Evolutionary conservation across 1,140 invertebrate genomes (phyloP).

Genomic region (Zaprionus gabonicus): DNA sequence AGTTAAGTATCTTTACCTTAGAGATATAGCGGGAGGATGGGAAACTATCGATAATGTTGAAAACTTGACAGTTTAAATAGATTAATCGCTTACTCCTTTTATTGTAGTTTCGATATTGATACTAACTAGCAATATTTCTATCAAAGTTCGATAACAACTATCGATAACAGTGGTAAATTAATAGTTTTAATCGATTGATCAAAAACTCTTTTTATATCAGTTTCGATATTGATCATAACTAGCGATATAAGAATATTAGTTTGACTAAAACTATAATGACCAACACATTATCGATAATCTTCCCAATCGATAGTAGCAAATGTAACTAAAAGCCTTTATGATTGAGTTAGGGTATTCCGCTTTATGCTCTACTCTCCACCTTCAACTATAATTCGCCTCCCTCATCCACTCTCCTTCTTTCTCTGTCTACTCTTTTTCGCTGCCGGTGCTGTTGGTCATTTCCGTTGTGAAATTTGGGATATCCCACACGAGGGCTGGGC

Average conservation of each 20-base stretch:
- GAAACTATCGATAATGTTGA: neutral
- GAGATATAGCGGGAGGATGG: neutral
- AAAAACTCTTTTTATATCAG: no score
- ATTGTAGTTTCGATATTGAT: no score
- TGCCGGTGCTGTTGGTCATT: conserved; percentile 37
- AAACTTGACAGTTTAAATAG: neutral
- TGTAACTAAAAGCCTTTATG: neutral
- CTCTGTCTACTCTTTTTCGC: neutral
- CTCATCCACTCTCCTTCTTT: neutral
- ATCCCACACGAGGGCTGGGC: conserved; percentile 33
- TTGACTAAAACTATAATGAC: no score
- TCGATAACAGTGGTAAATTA: neutral
- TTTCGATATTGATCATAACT: no score
- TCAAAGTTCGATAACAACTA: neutral
- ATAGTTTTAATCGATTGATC: neutral
- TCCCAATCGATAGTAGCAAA: neutral
- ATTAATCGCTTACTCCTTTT: neutral
- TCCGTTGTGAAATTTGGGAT: conserved; percentile 65
- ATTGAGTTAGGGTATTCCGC: neutral
- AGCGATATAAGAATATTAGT: no score
- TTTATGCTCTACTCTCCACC: neutral
- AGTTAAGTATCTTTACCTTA: neutral
- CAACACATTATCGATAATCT: neutral
- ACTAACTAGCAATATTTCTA: no score
- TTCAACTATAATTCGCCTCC: neutral